phyloP scores from a whole-genome alignment of 2,113 vertebrate species.

The Ranitomeya imitator region DNA sequence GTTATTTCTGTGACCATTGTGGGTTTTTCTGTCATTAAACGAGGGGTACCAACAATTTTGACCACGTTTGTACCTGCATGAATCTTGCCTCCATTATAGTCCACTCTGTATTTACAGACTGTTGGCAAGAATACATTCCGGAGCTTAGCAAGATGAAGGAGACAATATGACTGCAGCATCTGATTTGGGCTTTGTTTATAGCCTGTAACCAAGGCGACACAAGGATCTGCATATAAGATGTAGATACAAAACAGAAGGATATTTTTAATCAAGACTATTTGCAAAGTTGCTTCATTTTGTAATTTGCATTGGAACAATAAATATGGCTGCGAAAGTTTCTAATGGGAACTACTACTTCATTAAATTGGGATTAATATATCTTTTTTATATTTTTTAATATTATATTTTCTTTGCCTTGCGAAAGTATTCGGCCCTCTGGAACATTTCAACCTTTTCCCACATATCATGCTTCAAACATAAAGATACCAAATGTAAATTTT shows the following conservation, averaged over 20 bases:
- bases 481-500: too few relatives aligned
- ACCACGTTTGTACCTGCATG: too few relatives aligned
- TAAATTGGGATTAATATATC: neutral
- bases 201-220: neutral
- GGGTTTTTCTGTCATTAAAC: too few relatives aligned
- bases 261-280: neutral
- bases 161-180: neutral
- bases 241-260: neutral
- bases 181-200: neutral
- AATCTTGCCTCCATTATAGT: too few relatives aligned
- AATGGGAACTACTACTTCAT: neutral
- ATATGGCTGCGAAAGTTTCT: neutral
- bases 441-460: too few relatives aligned
- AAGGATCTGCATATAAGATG: neutral
- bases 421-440: too few relatives aligned
- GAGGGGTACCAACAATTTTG: too few relatives aligned
- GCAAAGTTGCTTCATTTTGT: neutral
- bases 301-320: neutral
- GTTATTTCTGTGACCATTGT: too few relatives aligned
- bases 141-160: neutral
- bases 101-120: neutral
- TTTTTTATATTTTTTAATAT: neutral
- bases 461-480: too few relatives aligned
- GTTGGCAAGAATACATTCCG: neutral
- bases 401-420: too few relatives aligned